These are phyloP conservation scores for Saturnia pavonia DNA, from an alignment of 2,888 invertebrate genomes.

Conservation along the genomic window DNA sequence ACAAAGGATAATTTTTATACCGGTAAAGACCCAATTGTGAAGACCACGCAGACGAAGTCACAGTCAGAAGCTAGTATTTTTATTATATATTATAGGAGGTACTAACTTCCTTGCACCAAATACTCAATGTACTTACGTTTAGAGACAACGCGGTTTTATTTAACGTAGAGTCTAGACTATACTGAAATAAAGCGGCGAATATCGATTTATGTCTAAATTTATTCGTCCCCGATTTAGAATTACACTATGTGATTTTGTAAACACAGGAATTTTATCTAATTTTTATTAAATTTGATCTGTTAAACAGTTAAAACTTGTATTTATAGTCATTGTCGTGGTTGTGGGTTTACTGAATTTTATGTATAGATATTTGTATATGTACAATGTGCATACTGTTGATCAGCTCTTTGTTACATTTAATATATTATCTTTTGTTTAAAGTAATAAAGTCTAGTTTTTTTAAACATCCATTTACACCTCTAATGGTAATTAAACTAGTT, in stretches of 20 bases:
- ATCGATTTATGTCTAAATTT: conserved; percentile 22
- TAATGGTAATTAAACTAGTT: not conserved
- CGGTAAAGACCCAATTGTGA: no score
- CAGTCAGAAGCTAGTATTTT: no score
- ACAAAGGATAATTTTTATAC: no score
- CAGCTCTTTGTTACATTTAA: not conserved
- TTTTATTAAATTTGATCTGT: not conserved
- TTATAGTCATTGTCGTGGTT: not conserved
- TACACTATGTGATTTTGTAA: not conserved
- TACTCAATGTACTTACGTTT: conserved; percentile 1
- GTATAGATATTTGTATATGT: not conserved
- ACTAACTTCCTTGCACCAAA: not conserved
- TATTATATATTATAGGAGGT: not conserved
- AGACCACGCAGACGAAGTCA: no score
- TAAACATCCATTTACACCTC: not conserved
- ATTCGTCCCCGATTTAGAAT: conserved; percentile 2
- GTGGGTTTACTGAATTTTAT: not conserved
- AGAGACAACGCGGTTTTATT: conserved; percentile 11
- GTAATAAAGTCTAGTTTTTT: not conserved
- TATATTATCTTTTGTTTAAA: not conserved
- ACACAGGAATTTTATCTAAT: not conserved
- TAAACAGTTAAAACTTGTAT: not conserved
- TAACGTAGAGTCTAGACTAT: conserved; percentile 15
- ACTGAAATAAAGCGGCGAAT: conserved; percentile 14
- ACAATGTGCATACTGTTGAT: not conserved